These are phyloP conservation scores for Polymixis lichenea DNA, from an alignment of 2,888 invertebrate genomes.

Conservation along the genomic window DNA sequence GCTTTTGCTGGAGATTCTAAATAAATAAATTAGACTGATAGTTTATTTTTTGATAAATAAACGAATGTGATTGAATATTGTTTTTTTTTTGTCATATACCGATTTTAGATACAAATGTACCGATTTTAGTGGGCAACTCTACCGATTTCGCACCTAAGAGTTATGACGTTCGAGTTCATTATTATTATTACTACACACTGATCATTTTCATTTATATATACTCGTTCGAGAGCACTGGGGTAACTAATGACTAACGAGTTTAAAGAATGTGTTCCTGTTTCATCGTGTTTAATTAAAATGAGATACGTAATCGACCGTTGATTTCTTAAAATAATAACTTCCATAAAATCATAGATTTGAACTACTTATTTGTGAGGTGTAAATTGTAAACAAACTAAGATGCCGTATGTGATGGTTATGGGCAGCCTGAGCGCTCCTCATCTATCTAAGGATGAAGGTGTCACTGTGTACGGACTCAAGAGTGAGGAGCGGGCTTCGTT, in stretches of 20 bases:
- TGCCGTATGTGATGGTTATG: constrained; percentile 90
- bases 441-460: constrained; percentile 87
- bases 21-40: too few species aligned
- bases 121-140: too few species aligned
- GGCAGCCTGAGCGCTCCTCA: constrained; percentile 86
- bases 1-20: too few species aligned
- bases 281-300: constrained; percentile 73
- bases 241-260: constrained; percentile 59
- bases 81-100: too few species aligned
- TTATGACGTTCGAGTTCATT: too few species aligned
- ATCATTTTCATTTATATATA: too few species aligned
- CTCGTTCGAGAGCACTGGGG: too few species aligned
- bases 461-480: constrained; percentile 87
- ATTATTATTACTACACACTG: too few species aligned
- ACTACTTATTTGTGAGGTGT: constrained; percentile 32
- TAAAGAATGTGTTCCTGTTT: constrained; percentile 33
- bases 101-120: too few species aligned
- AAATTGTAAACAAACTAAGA: constrained; percentile 69
- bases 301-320: constrained; percentile 72
- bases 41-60: too few species aligned
- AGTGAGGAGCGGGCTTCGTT: constrained; percentile 84
- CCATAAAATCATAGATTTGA: constrained; percentile 24
- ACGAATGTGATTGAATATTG: too few species aligned
- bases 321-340: constrained; percentile 60
- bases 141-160: too few species aligned